These are phyloP conservation scores for Arctia plantaginis DNA, from an alignment of 2,888 invertebrate genomes.

Conservation along the genomic window DNA sequence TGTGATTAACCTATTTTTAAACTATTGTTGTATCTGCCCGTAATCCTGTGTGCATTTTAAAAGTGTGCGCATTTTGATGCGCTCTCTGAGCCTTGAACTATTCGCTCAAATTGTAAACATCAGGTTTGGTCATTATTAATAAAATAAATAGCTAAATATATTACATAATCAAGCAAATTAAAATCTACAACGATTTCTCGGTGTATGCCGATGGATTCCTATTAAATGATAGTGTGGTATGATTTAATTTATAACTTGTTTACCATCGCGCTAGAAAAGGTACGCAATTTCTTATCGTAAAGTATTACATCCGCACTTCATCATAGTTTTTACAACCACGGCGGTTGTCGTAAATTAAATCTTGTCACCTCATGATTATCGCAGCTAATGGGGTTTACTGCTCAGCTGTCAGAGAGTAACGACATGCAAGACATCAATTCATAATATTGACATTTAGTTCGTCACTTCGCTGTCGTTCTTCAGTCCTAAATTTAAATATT, in stretches of 20 bases:
- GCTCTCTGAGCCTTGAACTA: too few species aligned
- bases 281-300: constrained; percentile 18
- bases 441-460: not conserved
- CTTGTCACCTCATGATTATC: constrained; percentile 22
- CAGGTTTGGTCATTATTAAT: too few species aligned
- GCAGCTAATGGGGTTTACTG: constrained; percentile 35
- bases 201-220: not conserved
- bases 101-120: too few species aligned
- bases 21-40: too few species aligned
- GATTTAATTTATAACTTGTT: not conserved
- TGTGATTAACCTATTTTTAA: too few species aligned
- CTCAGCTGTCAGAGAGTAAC: constrained; percentile 28
- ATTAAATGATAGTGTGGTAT: not conserved
- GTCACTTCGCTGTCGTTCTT: not conserved
- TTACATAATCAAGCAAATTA: not conserved
- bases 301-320: constrained; percentile 29
- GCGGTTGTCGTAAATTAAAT: constrained; percentile 32
- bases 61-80: too few species aligned
- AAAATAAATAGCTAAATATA: too few species aligned
- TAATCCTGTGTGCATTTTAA: too few species aligned
- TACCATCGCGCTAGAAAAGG: constrained; percentile 11
- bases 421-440: constrained; percentile 27
- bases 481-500: not conserved
- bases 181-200: not conserved
- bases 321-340: constrained; percentile 38